These are phyloP conservation scores for Bibio marci DNA, from an alignment of 2,888 invertebrate genomes.

Conservation along the genomic window DNA sequence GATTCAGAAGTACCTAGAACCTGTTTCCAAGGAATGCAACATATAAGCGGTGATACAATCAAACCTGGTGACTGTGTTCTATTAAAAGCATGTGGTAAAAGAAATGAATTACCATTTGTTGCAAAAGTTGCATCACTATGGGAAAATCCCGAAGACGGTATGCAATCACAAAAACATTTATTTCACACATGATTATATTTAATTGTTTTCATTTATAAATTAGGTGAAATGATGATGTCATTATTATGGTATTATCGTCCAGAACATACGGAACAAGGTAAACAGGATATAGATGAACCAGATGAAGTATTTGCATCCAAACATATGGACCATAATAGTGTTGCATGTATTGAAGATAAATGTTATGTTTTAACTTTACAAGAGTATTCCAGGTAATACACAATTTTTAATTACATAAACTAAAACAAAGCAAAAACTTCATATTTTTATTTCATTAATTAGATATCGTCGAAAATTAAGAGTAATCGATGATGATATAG, in stretches of 20 bases:
- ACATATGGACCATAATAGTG: conserved; percentile 88
- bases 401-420: neutral
- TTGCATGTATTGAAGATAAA: conserved; percentile 95
- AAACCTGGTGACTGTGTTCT: conserved; percentile 81
- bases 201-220: neutral
- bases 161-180: conserved; percentile 16
- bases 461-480: conserved; percentile 75
- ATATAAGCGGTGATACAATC: conserved; percentile 74
- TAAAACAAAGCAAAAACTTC: neutral
- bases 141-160: conserved; percentile 89
- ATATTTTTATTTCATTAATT: conserved; percentile 10
- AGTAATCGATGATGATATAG: conserved; percentile 52
- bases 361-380: conserved; percentile 92
- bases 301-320: conserved; percentile 93
- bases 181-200: too few species aligned
- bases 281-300: conserved; percentile 58
- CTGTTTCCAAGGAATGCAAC: conserved; percentile 83
- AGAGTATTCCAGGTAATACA: conserved; percentile 79
- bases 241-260: conserved; percentile 95
- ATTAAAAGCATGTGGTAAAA: conserved; percentile 65
- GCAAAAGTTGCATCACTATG: conserved; percentile 88
- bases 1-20: conserved; percentile 55
- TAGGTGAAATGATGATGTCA: conserved; percentile 96
- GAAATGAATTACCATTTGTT: conserved; percentile 81
- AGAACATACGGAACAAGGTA: conserved; percentile 86